These are phyloP conservation scores for Psammodynastes pulverulentus DNA, from an alignment of 2,113 vertebrate genomes.

Conservation along the genomic window DNA sequence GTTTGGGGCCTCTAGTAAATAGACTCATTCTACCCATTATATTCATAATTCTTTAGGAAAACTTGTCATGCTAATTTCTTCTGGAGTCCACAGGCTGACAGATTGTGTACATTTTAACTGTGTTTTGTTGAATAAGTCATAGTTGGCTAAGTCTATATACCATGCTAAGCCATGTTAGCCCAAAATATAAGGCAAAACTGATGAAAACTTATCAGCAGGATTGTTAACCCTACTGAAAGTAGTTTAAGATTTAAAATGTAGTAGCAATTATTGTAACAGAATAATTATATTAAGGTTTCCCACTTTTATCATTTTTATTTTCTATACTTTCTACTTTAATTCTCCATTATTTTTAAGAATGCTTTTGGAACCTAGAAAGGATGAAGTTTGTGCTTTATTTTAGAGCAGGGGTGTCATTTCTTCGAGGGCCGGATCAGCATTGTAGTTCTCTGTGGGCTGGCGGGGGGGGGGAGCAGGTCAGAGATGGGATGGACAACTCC, in stretches of 20 bases:
- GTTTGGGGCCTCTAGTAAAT: neutral
- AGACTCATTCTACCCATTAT: neutral
- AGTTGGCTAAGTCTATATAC: neutral
- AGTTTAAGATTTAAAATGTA: neutral
- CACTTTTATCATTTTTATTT: neutral
- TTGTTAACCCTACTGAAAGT: neutral
- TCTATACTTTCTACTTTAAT: neutral
- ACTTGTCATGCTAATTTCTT: neutral
- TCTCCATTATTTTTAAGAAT: neutral
- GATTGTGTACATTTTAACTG: neutral
- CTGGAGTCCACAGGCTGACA: neutral
- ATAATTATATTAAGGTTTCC: neutral
- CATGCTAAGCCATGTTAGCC: neutral
- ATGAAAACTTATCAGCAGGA: neutral
- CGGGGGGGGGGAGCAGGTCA: no score
- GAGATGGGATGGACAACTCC: no score
- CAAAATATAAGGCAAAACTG: neutral
- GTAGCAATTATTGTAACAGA: neutral
- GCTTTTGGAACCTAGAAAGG: neutral
- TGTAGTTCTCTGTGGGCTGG: no score
- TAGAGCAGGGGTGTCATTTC: neutral
- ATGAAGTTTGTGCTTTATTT: neutral
- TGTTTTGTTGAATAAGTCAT: neutral
- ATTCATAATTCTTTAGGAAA: neutral
- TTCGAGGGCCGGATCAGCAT: no score